Base-by-base conservation (phyloP, 2,797 vertebrate genomes). In the Morus bassanus region DNA sequence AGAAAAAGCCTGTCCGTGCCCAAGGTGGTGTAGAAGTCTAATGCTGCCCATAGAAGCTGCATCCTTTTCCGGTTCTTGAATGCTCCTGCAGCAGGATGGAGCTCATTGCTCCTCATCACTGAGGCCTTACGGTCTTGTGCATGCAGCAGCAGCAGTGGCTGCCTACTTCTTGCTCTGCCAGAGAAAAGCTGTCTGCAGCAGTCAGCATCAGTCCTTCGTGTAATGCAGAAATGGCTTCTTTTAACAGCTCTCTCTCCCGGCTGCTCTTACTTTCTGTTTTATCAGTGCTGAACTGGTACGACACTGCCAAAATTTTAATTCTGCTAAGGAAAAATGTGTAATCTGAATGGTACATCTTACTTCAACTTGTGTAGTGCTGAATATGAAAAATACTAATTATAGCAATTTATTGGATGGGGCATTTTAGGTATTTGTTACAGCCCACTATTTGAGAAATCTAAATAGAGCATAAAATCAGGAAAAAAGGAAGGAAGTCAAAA, bases 21-120 rank as follows among this genome's bases (percentile, higher is more conserved):
- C 17, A 33, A 1, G 0, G 0, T 46, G 54, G 11, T 28, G 30
- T 84, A 75, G 60, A 63, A 6, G 1, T 46, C 18, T 46, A 8
- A 46, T 3, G 4, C 17, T 75, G 37, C 45, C 17, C 2, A 1
- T 22, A 69, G 59, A 87, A 76, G 13, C 7, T 3, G 4, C 41
- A 51, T 53, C 14, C 35, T 85, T 79, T 67, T 45, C 56, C 46
- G 54, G 22, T 41, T 80, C 35, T 63, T 30, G 54, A 85, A 46
- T 41, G 22, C n/a, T 80, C 41, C 64, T 41, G 56, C 27, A 51
- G 23, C 30, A 33, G 70, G 43, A 33, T 14, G 45, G 43, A 85
- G 83, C 43, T 85, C 33, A 6, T 75, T 56, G 18, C 41, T 61
- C 9, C 64, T n/a, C 11, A 5, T 78, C 65, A 41, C 17, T 31